Evolutionary conservation across 2,888 invertebrate genomes (phyloP).

Genomic region (Drosophila diplacantha): DNA sequence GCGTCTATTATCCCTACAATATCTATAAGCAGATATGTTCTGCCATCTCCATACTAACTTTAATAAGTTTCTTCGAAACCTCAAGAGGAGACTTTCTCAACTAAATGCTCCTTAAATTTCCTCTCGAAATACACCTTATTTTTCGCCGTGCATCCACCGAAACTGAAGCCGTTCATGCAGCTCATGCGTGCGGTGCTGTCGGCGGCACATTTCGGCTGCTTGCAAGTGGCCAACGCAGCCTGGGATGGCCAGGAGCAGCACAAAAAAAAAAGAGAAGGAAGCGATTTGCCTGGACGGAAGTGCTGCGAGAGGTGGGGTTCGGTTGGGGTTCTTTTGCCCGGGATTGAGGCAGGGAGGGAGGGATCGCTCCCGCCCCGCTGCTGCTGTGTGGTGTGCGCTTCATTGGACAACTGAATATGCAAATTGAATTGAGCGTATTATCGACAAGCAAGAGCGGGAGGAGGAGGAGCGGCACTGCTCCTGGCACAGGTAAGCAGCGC

Average conservation of each 20-base stretch:
- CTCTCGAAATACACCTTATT: background rate
- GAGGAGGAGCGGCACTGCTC: slow-evolving; percentile 23
- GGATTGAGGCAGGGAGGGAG: slow-evolving; percentile 15
- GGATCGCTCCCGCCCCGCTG: slow-evolving; percentile 38
- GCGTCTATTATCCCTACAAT: too few relatives aligned
- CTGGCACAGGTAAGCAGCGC: slow-evolving; percentile 37
- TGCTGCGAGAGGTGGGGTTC: slow-evolving; percentile 6
- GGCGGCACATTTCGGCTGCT: slow-evolving; percentile 61
- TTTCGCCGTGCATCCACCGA: background rate
- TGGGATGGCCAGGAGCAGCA: slow-evolving; percentile 42
- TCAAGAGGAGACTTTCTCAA: rapidly evolving
- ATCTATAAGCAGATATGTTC: too few relatives aligned
- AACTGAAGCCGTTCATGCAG: slow-evolving; percentile 34
- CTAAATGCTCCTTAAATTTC: rapidly evolving
- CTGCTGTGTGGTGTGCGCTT: slow-evolving; percentile 57
- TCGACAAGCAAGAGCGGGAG: slow-evolving; percentile 48
- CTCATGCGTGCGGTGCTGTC: slow-evolving; percentile 63
- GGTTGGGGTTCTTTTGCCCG: slow-evolving; percentile 9
- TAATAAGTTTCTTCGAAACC: too few relatives aligned
- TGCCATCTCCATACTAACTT: too few relatives aligned
- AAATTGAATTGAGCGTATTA: slow-evolving; percentile 73
- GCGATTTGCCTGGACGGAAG: slow-evolving; percentile 52
- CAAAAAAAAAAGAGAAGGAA: slow-evolving; percentile 35
- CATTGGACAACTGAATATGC: slow-evolving; percentile 74
- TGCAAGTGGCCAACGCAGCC: slow-evolving; percentile 61